Evolutionary conservation across 2,888 invertebrate species (phyloP), one percentile per base, ranked within the genome.

Genomic region (Hydroisotoma schaefferi): DNA sequence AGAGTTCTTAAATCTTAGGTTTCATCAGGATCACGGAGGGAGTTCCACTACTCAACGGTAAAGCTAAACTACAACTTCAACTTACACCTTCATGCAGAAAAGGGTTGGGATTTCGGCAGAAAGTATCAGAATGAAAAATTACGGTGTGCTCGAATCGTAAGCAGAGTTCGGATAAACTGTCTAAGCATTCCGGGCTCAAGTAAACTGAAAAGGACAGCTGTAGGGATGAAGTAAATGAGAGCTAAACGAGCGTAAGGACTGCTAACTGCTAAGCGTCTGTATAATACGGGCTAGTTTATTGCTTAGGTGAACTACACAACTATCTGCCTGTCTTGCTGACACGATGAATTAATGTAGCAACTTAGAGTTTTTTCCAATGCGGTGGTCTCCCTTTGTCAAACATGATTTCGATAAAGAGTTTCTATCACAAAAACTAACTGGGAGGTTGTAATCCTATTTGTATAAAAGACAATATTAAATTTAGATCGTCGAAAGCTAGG

Each of bases 181-280:
- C 59, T 67, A 67, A 66, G 67, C 66, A 66, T 59, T 61, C 63
- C 58, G 56, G 20, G 46, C 57, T 62, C 51, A 47, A 55, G 57
- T 63, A 63, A 66, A 67, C 46, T 57, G 63, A 63, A 63, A 56
- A 61, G 59, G 67, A 67, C 67, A 67, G 67, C 67, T 67, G 67
- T 63, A 57, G 37, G 28, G 55, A 54, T 37, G n/a, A n/a, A n/a
- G n/a, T n/a, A n/a, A n/a, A n/a, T 47, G 29, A 23, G 48, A 56
- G 46, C n/a, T 25, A 23, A 20, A 10, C 22, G 20, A 46, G 40
- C 33, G 33, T 10, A 33, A 40, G 40, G 20, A 18, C 20, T 33
- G 33, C 40, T 40, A 40, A 20, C n/a, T n/a, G n/a, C n/a, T n/a
- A n/a, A n/a, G n/a, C n/a, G n/a, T n/a, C n/a, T 27, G 28, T 56